These are phyloP conservation scores for Aegypius monachus DNA, from an alignment of 2,113 vertebrate species.

Conservation along the genomic window DNA sequence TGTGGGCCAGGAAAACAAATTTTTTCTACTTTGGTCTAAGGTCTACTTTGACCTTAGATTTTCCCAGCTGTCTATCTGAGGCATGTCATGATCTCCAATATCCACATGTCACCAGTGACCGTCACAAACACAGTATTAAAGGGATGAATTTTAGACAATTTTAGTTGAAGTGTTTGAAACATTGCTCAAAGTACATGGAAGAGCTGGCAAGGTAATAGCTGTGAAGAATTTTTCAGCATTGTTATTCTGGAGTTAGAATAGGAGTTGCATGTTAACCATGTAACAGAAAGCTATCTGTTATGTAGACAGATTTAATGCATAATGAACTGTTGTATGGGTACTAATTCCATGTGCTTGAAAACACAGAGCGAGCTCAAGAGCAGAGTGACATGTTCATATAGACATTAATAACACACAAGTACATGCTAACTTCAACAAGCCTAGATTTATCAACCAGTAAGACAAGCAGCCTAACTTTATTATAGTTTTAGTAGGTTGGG, in stretches of 20 bases:
- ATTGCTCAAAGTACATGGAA: background rate
- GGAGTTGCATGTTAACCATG: background rate
- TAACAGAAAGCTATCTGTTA: background rate
- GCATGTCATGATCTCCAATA: background rate
- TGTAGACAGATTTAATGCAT: background rate
- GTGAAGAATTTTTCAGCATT: background rate
- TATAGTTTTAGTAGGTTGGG: background rate
- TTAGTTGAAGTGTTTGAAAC: background rate
- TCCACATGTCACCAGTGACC: background rate
- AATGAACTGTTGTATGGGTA: background rate
- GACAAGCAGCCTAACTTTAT: background rate
- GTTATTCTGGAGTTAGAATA: background rate
- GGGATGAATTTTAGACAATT: background rate
- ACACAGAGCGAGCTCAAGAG: background rate
- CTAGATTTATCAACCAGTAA: background rate
- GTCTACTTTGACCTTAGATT: background rate
- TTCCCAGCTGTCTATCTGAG: background rate
- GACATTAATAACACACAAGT: background rate
- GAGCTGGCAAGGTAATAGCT: background rate
- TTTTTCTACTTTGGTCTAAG: too few relatives aligned
- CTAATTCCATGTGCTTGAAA: background rate
- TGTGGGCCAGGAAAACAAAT: background rate
- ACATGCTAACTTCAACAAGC: background rate
- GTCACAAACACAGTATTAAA: background rate
- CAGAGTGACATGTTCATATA: background rate